Base-by-base conservation (phyloP, 1,140 invertebrate genomes). In the Hycleus cichorii region DNA sequence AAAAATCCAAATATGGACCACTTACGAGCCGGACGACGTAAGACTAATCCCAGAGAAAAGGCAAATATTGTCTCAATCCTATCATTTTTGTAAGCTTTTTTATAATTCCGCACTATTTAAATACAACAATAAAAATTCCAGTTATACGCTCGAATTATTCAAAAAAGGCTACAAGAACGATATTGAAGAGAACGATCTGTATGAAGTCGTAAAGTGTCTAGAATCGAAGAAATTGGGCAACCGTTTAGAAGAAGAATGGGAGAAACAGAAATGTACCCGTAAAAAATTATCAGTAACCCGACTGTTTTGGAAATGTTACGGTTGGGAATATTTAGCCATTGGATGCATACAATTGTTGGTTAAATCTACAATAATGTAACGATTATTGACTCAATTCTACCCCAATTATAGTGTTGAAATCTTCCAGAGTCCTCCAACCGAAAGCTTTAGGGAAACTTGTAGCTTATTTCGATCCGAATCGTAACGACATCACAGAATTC, bases 151-250 rank as follows among this genome's bases (percentile, higher is more conserved):
- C 18, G 58, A 55, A 47, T 52, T 68, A 52, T 65, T 70, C 47
- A 47, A 47, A 12, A 70, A 62, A 60, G 65, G 62, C 10, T 47
- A 60, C 2, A 63, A 62, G 51, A 48, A 58, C 7, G 66, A 67
- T 24, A 40, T 70, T 12, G 53, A 65, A 46, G 68, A 70, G 44
- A 58, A 67, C 7, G 66, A 70, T 45, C 24, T 70, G 11, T 70
- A 67, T 47, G 62, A 70, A 45, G 62, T 67, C 8, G 26, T 67
- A n/a, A 58, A 59, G 25, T 47, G 47, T n/a, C 60, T 58, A 11
- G 54, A 62, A 18, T 64, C 68, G 4, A 61, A 62, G 18, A 58
- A 63, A 55, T 59, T 63, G 25, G 68, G 68, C 2, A 56, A 67
- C 42, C 48, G 57, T 49, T 60, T 70, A 18, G 66, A 68, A 59